Percentiles rank a stretch among this genome's conserved stretches.
These are phyloP conservation scores for Thermophis baileyi DNA, from an alignment of 2,113 vertebrate genomes.

Conservation along the genomic window DNA sequence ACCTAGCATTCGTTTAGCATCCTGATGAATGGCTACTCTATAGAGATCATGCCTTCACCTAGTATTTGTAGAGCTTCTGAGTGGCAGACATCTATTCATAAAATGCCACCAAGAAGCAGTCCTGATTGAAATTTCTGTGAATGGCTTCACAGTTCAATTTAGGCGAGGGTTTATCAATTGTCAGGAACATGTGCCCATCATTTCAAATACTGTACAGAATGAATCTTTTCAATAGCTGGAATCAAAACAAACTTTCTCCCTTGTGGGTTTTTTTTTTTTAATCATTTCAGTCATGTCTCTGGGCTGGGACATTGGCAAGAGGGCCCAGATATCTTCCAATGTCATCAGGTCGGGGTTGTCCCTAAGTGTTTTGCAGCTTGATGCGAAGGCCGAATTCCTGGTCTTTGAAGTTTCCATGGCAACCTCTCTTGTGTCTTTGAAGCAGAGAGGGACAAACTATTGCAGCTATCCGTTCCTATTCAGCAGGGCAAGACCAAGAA, in stretches of 20 bases:
- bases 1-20: background rate
- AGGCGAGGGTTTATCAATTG: background rate
- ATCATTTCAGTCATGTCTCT: background rate
- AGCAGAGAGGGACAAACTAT: background rate
- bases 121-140: background rate
- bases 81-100: too few relatives aligned
- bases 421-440: background rate
- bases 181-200: background rate
- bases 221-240: background rate
- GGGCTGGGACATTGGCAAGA: background rate
- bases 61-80: background rate
- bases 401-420: background rate
- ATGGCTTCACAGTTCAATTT: background rate
- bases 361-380: background rate
- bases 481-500: background rate
- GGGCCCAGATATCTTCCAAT: background rate
- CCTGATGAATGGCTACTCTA: constrained; percentile 8
- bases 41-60: background rate
- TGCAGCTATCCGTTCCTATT: background rate
- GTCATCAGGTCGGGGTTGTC: background rate
- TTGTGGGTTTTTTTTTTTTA: background rate
- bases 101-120: background rate
- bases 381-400: background rate
- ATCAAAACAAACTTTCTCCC: background rate
- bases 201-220: background rate